Base-by-base conservation (phyloP, 2,888 invertebrate genomes). In the Hanleya hanleyi region DNA sequence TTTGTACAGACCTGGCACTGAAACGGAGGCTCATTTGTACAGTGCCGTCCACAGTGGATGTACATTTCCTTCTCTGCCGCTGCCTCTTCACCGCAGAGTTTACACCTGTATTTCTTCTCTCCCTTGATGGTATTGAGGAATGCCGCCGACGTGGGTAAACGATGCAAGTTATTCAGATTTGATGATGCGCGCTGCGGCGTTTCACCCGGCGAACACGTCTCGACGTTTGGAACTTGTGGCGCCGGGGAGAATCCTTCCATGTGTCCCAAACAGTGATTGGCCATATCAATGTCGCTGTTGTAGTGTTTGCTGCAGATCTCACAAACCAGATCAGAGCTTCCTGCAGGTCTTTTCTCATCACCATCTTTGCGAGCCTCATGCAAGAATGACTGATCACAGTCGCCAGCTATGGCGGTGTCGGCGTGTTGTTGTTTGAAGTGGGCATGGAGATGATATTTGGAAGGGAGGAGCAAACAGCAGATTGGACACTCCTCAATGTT, bases 231-330 rank as follows among this genome's bases (percentile, higher is more conserved):
- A 15, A 29, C 26, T 15, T 22, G 26, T 7, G 57, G 57, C 1
- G 57, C 57, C 1, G 57, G 57, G 26, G 57, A 57, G 29, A 29
- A 22, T 15, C 57, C 57, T 26, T 57, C 57, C 57, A 57, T 57
- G 57, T 57, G 57, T 1, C 57, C 57, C 9, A 57, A 26, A 32
- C 57, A 57, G 29, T 57, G 57, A 32, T 57, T 57, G 4, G 57
- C 29, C 57, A 57, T 57, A 22, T 57, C 57, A 29, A 57, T 57
- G 57, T 57, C 32, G 29, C 32, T 57, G 26, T 57, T 22, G 26
- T 57, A 57, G 29, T 57, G 57, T 26, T 57, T 57, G 57, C 29
- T 29, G 32, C 57, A 57, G 32, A 57, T 57, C 57, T 57, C 22
- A 32, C 57, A 57, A 22, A 57, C 26, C 22, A 57, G 15, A 57